Conservation (phyloP, 2,113 vertebrate species). For the Marmota monax region DNA sequence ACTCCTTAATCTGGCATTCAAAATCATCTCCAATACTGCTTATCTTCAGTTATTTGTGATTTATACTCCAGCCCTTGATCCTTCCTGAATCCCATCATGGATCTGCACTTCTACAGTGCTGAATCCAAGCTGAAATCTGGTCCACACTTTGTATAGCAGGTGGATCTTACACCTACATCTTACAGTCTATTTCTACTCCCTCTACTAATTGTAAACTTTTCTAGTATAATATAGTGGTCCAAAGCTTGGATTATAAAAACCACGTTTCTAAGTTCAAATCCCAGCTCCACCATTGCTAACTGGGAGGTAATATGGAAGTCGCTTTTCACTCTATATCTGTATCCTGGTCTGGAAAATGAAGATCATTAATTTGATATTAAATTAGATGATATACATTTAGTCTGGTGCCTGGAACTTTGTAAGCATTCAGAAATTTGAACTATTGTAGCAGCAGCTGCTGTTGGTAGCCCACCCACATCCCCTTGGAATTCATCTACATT, state of each 20-base stretch:
- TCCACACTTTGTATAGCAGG: background rate
- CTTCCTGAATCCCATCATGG: background rate
- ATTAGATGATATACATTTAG: slow-evolving; percentile 58
- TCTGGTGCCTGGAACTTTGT: background rate
- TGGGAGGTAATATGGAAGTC: background rate
- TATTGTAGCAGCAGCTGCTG: slow-evolving; percentile 29
- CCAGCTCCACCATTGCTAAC: background rate
- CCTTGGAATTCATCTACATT: slow-evolving; percentile 14
- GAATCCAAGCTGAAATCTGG: slow-evolving; percentile 37
- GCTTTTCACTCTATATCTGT: background rate
- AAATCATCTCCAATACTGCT: background rate
- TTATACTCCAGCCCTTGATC: background rate
- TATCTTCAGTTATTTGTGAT: background rate
- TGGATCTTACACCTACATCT: slow-evolving; percentile 16
- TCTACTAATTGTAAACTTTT: slow-evolving; percentile 6
- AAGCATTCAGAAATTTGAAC: background rate
- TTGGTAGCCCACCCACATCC: slow-evolving; percentile 12
- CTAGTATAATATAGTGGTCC: background rate
- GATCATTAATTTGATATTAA: slow-evolving; percentile 54
- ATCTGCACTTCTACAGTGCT: background rate
- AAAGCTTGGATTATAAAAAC: slow-evolving; percentile 12
- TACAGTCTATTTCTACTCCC: slow-evolving; percentile 22
- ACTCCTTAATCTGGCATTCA: background rate
- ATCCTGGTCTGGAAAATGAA: slow-evolving; percentile 41
- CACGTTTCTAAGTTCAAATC: slow-evolving; percentile 12